phyloP scores from a whole-genome alignment of 1,140 invertebrate species.

The Temnothorax longispinosus region DNA sequence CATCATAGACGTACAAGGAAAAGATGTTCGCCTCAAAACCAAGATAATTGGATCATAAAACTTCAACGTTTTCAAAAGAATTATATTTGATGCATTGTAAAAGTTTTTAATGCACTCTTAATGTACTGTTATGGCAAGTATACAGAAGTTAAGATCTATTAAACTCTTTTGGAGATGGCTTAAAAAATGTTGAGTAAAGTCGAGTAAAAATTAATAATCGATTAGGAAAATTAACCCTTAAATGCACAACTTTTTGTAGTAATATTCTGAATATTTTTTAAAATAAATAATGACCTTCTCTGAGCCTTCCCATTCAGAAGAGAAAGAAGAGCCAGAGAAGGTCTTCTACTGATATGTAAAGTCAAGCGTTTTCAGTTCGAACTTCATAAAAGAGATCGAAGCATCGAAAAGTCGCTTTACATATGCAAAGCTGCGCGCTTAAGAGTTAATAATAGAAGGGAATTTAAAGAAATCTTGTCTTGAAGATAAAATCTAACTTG shows the following conservation, averaged over 20 bases:
- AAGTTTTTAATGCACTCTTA: background rate
- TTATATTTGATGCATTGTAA: background rate
- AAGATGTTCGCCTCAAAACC: background rate
- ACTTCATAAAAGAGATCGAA: too few species aligned
- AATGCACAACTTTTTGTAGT: too few species aligned
- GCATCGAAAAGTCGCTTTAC: too few species aligned
- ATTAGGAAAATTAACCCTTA: too few species aligned
- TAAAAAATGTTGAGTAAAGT: background rate
- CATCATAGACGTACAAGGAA: slow-evolving; percentile 26
- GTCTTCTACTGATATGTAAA: too few species aligned
- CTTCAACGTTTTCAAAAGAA: background rate
- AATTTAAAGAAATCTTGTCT: background rate
- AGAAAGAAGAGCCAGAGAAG: too few species aligned
- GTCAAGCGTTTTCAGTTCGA: too few species aligned
- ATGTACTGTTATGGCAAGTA: background rate
- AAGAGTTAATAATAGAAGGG: too few species aligned
- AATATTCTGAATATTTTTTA: too few species aligned
- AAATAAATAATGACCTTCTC: too few species aligned
- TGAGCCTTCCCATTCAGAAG: background rate
- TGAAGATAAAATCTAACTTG: background rate
- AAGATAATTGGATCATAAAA: slow-evolving; percentile 16
- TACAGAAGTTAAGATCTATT: background rate
- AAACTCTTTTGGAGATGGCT: background rate
- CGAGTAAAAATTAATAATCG: background rate
- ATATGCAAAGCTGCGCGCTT: too few species aligned